These are phyloP conservation scores for Ceratotherium simum DNA, from an alignment of 2,113 vertebrate genomes.

Conservation along the genomic window DNA sequence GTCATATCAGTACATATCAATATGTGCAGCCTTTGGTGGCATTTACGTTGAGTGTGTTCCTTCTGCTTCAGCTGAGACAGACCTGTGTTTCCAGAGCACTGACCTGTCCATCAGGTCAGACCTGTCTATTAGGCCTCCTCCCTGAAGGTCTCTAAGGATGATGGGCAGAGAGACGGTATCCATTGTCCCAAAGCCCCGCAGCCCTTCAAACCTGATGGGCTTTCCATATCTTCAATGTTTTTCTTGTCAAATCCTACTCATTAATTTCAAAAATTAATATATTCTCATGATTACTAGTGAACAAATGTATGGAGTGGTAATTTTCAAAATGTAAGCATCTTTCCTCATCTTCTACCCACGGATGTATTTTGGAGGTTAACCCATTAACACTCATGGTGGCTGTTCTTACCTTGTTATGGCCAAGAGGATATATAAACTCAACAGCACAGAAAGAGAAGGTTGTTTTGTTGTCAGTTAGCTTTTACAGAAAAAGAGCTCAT, in stretches of 20 bases:
- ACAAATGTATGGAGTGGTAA: neutral
- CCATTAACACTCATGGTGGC: accelerated
- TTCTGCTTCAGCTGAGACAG: neutral
- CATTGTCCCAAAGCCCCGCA: too few relatives aligned
- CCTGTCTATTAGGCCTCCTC: too few relatives aligned
- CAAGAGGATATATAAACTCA: accelerated
- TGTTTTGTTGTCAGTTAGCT: accelerated
- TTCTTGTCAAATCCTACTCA: neutral
- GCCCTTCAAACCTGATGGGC: neutral
- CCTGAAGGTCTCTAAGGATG: too few relatives aligned
- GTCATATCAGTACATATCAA: accelerated
- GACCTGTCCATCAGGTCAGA: accelerated
- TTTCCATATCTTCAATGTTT: neutral
- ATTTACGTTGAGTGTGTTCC: accelerated
- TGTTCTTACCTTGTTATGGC: accelerated
- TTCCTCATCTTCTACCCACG: accelerated
- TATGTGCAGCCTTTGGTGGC: accelerated
- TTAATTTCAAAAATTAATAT: neutral
- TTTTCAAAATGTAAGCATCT: neutral
- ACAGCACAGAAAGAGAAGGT: neutral
- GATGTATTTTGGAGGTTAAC: neutral
- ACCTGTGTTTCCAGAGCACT: accelerated
- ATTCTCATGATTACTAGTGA: neutral
- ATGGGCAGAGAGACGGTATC: accelerated
- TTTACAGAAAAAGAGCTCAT: neutral